Conservation (phyloP, 1,140 invertebrate species). For the Teleopsis dalmanni region DNA sequence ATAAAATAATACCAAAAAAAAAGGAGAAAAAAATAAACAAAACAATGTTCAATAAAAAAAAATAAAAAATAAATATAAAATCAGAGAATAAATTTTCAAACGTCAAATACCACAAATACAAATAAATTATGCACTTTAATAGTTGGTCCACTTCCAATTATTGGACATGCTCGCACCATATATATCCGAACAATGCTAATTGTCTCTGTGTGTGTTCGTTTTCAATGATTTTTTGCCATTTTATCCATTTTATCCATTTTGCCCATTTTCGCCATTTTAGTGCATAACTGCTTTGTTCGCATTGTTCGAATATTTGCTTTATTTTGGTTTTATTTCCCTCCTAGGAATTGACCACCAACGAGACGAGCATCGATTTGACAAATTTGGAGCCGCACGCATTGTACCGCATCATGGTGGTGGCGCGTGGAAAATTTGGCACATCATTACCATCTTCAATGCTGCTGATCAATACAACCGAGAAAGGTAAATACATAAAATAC, state of each 20-base stretch:
- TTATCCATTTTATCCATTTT: background rate
- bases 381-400: conserved; percentile 55
- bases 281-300: background rate
- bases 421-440: conserved; percentile 62
- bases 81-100: too few species aligned
- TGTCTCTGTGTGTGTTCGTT: background rate
- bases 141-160: too few species aligned
- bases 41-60: too few species aligned
- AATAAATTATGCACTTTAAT: too few species aligned
- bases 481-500: conserved; percentile 12
- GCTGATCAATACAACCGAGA: conserved; percentile 56
- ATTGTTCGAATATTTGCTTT: background rate
- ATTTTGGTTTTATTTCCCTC: background rate
- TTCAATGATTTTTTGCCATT: background rate
- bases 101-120: too few species aligned
- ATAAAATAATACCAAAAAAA: too few species aligned
- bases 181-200: too few species aligned
- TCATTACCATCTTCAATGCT: conserved; percentile 72
- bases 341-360: conserved; percentile 60
- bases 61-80: too few species aligned
- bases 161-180: too few species aligned
- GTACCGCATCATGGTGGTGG: conserved; percentile 71
- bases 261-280: background rate
- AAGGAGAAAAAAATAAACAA: too few species aligned
- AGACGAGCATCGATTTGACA: conserved; percentile 52